Conservation (phyloP, 2,797 vertebrate species). For the Trachurus trachurus region DNA sequence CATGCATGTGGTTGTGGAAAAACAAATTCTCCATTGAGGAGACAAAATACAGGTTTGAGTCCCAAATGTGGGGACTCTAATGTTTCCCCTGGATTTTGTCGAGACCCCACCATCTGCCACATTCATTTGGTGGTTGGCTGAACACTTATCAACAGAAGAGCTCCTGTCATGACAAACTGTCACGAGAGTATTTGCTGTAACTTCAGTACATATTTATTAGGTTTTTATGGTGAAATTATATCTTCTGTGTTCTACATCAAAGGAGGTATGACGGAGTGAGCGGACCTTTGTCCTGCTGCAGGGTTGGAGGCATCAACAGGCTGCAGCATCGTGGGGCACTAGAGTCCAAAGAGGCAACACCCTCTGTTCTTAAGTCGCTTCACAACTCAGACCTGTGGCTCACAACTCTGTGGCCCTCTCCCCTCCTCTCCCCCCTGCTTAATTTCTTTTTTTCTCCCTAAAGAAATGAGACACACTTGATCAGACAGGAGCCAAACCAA, state of each 20-base stretch:
- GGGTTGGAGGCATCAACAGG: neutral
- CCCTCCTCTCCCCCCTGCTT: neutral
- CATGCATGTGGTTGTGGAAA: constrained; percentile 74
- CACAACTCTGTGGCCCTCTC: neutral
- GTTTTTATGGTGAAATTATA: neutral
- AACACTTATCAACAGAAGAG: constrained; percentile 14
- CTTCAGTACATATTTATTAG: neutral
- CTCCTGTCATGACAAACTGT: constrained; percentile 16
- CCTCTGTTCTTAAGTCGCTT: constrained; percentile 20
- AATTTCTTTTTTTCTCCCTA: neutral
- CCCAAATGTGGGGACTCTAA: constrained; percentile 48
- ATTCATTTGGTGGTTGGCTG: constrained; percentile 25
- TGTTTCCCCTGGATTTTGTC: constrained; percentile 59
- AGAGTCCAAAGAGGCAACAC: constrained; percentile 26
- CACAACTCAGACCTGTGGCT: constrained; percentile 13
- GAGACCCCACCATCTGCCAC: constrained; percentile 53
- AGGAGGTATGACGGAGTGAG: neutral
- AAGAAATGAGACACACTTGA: neutral
- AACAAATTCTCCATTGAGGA: constrained; percentile 76
- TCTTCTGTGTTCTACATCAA: constrained; percentile 11
- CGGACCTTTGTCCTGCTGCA: constrained; percentile 33
- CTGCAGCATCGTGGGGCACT: constrained; percentile 2
- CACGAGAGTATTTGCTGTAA: neutral
- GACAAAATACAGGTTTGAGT: constrained; percentile 66
- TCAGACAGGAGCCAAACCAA: neutral